These are phyloP conservation scores for Seira musarum DNA, from an alignment of 2,888 invertebrate genomes.

Conservation along the genomic window DNA sequence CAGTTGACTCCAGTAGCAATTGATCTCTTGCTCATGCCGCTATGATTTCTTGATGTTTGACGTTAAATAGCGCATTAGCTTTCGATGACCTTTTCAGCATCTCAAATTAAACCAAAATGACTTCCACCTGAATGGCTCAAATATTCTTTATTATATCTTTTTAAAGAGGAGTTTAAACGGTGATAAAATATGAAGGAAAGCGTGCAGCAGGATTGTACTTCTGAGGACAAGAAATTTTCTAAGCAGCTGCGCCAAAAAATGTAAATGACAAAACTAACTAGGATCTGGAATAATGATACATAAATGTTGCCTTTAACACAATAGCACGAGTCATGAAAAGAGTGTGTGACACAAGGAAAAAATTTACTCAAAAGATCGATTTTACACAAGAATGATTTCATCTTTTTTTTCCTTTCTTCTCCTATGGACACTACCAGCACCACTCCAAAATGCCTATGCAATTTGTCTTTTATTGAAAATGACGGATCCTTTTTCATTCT, in stretches of 20 bases:
- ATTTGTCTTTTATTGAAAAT: slow-evolving; percentile 48
- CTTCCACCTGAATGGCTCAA: not conserved
- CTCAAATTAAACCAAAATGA: slow-evolving; percentile 8
- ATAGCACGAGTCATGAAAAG: slow-evolving; percentile 68
- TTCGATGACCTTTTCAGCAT: slow-evolving; percentile 23
- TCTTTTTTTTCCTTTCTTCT: slow-evolving; percentile 32
- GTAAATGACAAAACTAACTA: slow-evolving; percentile 15
- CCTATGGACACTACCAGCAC: not conserved
- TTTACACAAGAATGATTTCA: slow-evolving; percentile 66
- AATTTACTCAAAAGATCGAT: slow-evolving; percentile 66
- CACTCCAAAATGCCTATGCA: slow-evolving; percentile 19
- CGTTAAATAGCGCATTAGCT: slow-evolving; percentile 41
- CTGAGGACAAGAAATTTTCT: not conserved
- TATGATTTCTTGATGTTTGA: not conserved
- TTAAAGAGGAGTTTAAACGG: slow-evolving; percentile 35
- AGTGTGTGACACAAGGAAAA: slow-evolving; percentile 43
- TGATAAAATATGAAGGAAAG: slow-evolving; percentile 13
- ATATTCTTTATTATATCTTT: slow-evolving; percentile 1
- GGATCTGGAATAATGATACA: slow-evolving; percentile 23
- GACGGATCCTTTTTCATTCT: slow-evolving; percentile 32
- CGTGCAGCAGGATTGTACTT: not conserved
- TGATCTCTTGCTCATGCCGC: too few relatives aligned
- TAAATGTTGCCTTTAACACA: slow-evolving; percentile 49
- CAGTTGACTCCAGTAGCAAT: not conserved
- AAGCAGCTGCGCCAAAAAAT: not conserved